Percentiles rank a stretch among this genome's conserved stretches.
Evolutionary conservation across 2,797 vertebrate genomes (phyloP).

Genomic region (Margarornis squamiger): DNA sequence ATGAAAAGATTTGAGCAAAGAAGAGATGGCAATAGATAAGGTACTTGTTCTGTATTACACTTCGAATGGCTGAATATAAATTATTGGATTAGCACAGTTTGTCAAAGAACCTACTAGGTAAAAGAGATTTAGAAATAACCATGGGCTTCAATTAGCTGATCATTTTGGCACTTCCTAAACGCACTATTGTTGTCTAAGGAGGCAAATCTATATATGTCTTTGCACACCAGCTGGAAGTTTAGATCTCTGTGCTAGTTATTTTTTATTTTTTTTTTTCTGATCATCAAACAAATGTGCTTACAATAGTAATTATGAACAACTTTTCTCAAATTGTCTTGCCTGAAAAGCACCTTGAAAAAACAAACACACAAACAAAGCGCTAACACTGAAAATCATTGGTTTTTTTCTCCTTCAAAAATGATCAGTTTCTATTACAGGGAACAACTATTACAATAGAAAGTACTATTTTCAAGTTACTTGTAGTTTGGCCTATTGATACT

Average conservation of each 20-base stretch:
- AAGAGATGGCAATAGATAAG: constrained; percentile 1
- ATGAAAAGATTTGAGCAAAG: background rate
- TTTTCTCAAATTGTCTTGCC: background rate
- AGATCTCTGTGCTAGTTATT: background rate
- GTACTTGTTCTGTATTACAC: constrained; percentile 2
- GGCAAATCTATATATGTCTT: background rate
- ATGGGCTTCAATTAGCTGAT: constrained; percentile 11
- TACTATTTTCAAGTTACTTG: background rate
- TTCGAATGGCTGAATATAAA: constrained; percentile 44
- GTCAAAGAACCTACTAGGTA: constrained; percentile 7
- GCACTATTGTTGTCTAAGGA: background rate
- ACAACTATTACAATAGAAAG: background rate
- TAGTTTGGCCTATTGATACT: background rate
- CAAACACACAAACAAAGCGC: background rate
- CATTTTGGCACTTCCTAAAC: background rate
- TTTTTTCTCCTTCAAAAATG: background rate
- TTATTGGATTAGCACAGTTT: constrained; percentile 14
- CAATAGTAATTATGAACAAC: background rate
- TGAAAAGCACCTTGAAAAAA: background rate
- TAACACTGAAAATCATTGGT: background rate
- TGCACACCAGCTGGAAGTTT: background rate
- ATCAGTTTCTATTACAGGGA: background rate
- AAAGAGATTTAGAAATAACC: constrained; percentile 4
- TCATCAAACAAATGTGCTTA: background rate
- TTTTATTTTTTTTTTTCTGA: background rate